Evolutionary conservation across 2,888 invertebrate genomes (phyloP).

Genomic region (Limnephilus lunatus): DNA sequence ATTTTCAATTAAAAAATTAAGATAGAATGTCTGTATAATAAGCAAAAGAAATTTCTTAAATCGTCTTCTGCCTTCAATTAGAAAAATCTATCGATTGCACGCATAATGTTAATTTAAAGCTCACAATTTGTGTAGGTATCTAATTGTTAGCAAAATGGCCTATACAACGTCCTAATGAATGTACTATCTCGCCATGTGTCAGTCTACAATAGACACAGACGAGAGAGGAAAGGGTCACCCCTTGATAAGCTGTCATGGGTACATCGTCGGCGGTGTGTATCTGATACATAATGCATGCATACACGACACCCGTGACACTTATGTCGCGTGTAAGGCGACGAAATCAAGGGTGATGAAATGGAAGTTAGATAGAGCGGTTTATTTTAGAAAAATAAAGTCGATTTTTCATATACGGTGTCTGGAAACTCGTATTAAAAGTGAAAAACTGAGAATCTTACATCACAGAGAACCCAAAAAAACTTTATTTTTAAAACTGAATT

Average conservation of each 20-base stretch:
- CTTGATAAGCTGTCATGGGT: slow-evolving; percentile 64
- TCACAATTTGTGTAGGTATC: not conserved
- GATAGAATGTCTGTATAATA: not conserved
- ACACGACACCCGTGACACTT: slow-evolving; percentile 57
- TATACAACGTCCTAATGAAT: not conserved
- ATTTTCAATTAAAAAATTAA: not conserved
- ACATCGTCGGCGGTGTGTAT: slow-evolving; percentile 52
- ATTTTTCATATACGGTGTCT: too few species aligned
- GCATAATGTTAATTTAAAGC: not conserved
- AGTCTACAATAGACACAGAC: slow-evolving; percentile 11
- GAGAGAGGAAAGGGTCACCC: slow-evolving; percentile 41
- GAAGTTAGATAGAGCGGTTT: not conserved
- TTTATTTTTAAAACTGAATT: too few species aligned
- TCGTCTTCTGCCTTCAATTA: not conserved
- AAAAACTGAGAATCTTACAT: too few species aligned
- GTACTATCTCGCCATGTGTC: slow-evolving; percentile 5
- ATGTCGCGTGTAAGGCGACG: slow-evolving; percentile 48
- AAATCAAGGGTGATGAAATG: slow-evolving; percentile 44
- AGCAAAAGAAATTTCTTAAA: not conserved
- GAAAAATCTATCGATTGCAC: not conserved
- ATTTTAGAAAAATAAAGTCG: not conserved
- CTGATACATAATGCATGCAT: slow-evolving; percentile 64
- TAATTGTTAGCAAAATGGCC: not conserved
- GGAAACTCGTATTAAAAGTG: too few species aligned
- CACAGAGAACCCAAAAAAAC: too few species aligned